Evolutionary conservation across 30 jellyfish, hydroid and myxozoan species (phyloP), one percentile per base, ranked within the genome.

Genomic region (Nemopilema nomurai): DNA sequence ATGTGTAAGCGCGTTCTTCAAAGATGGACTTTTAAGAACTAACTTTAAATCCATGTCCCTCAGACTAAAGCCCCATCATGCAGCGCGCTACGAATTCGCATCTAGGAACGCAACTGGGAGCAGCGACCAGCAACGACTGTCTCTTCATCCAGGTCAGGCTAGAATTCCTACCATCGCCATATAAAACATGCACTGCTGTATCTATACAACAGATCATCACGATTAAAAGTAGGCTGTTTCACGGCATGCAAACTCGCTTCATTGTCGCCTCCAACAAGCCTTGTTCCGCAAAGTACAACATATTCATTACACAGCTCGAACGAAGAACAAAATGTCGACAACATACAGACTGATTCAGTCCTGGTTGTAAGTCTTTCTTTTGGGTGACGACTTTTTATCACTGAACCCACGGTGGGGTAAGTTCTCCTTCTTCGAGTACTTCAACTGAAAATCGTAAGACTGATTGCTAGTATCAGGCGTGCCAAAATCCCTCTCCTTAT

Each of bases 321-420:
- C 57, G 57, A 41, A 13, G 57, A 41, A 41, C 13, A 13, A 13
- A 41, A 41, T 41, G 13, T 13, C 57, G n/a, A 41, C 9, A 41
- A 41, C 13, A 41, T 41, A 3, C 13, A 41, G 9, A 6, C 6
- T 41, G 41, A 73, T 1, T 20, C 23, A 73, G 49, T 73, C 83
- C 51, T 51, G 86, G 1, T 26, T 17, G 62, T 76, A 52, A 1
- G 32, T 63, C 57, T 63, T 71, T 31, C 67, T 70, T 51, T 72
- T 68, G 4, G 92, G 92, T 22, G 92, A 83, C 21, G 74, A 84
- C 74, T 69, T 71, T 63, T 83, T 83, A 16, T 83, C 92, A 72
- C 66, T 21, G 31, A 27, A 64, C 26, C 80, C 92, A 51, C 92
- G 92, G 71, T 83, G 70, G 25, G 26, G 51, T 28, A 57, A 1